These are phyloP conservation scores for Procambarus virginalis DNA, from an alignment of 1,140 invertebrate species.

Conservation along the genomic window DNA sequence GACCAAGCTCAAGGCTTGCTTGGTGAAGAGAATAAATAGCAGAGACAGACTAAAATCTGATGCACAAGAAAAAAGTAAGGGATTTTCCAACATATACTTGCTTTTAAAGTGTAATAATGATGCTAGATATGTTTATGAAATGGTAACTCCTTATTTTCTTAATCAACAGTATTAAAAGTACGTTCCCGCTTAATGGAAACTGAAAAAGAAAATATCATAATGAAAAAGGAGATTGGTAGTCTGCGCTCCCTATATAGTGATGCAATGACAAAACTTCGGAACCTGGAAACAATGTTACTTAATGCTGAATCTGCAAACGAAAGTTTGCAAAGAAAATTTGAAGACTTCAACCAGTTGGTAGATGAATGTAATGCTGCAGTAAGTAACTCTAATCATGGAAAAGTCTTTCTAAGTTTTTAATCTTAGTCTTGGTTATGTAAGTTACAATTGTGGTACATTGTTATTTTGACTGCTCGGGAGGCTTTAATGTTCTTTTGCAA, in stretches of 20 bases:
- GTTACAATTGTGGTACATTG: too few relatives aligned
- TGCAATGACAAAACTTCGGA: slow-evolving; percentile 77
- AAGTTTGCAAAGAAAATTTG: slow-evolving; percentile 61
- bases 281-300: slow-evolving; percentile 69
- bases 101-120: too few relatives aligned
- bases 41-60: slow-evolving; percentile 67
- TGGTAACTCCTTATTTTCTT: background rate
- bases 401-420: too few relatives aligned
- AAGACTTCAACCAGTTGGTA: slow-evolving; percentile 57
- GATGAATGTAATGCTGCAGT: slow-evolving; percentile 68
- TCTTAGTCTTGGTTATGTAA: too few relatives aligned
- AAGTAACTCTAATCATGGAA: slow-evolving; percentile 9
- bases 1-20: slow-evolving; percentile 64
- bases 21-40: slow-evolving; percentile 63
- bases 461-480: too few relatives aligned
- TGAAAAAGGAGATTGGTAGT: slow-evolving; percentile 81
- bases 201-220: slow-evolving; percentile 78
- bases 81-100: slow-evolving; percentile 22
- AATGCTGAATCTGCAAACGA: slow-evolving; percentile 71
- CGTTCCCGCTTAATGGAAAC: slow-evolving; percentile 15
- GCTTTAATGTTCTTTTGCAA: too few relatives aligned
- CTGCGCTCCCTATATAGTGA: slow-evolving; percentile 79
- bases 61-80: slow-evolving; percentile 45
- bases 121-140: too few relatives aligned
- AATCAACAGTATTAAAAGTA: slow-evolving; percentile 20